Percentiles rank a stretch among this genome's conserved stretches.
Conservation (phyloP, 2,113 vertebrate genomes). For the Cricetomys ansorgei region DNA sequence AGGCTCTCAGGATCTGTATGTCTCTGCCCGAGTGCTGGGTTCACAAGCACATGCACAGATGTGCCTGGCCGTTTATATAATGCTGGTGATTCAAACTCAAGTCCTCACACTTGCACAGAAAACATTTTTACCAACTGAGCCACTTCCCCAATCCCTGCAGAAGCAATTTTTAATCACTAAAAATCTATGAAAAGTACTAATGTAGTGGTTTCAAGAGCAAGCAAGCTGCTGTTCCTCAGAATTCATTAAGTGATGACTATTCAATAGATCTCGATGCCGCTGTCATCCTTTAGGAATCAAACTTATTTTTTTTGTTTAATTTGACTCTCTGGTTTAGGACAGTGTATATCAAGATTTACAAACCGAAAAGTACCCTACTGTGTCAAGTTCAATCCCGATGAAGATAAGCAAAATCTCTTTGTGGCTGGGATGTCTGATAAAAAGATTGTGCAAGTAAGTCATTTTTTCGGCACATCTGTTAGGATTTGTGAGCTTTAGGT, state of each 20-base stretch:
- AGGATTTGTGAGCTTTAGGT: background rate
- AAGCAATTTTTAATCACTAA: conserved; percentile 4
- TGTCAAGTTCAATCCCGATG: conserved; percentile 99
- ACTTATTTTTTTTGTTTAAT: conserved; percentile 40
- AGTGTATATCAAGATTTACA: conserved; percentile 97
- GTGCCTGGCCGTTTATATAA: too few species aligned
- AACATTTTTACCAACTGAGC: too few species aligned
- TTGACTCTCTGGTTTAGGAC: conserved; percentile 87
- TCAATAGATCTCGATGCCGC: background rate
- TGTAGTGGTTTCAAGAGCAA: background rate
- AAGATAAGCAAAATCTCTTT: conserved; percentile 98
- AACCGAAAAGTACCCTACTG: conserved; percentile 99
- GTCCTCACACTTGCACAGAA: background rate
- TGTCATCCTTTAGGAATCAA: background rate
- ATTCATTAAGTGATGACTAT: background rate
- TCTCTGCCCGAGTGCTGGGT: background rate
- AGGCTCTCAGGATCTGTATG: too few species aligned
- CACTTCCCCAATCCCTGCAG: background rate
- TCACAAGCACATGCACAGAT: background rate
- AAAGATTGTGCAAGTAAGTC: conserved; percentile 97
- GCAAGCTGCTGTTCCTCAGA: conserved; percentile 15
- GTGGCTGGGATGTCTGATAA: conserved; percentile 99
- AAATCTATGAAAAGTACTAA: conserved; percentile 1
- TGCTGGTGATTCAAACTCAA: background rate
- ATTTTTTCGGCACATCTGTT: conserved; percentile 14